Conservation (phyloP, 2,888 invertebrate species). For the Melanchra persicariae region DNA sequence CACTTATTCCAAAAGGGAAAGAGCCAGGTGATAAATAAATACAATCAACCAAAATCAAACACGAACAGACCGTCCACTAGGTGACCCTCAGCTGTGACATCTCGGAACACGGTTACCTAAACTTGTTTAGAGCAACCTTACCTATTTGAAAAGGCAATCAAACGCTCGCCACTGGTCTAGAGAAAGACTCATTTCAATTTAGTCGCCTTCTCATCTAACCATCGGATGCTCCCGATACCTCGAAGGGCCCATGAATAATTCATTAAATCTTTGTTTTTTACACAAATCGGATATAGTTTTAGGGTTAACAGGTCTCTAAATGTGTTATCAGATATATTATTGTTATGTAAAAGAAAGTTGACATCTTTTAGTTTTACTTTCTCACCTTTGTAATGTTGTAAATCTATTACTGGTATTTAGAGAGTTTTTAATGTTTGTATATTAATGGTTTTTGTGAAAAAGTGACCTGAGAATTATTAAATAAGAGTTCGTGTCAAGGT, state of each 20-base stretch:
- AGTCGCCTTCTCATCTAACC: conserved; percentile 42
- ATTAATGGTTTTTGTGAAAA: conserved; percentile 24
- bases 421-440: conserved; percentile 44
- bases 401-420: conserved; percentile 50
- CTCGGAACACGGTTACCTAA: conserved; percentile 66
- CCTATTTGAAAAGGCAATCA: conserved; percentile 46
- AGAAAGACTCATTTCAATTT: conserved; percentile 42
- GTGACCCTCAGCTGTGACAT: conserved; percentile 63
- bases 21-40: conserved; percentile 49
- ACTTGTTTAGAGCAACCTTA: conserved; percentile 59
- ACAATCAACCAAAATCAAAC: conserved; percentile 59
- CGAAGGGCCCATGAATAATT: conserved; percentile 68
- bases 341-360: conserved; percentile 65
- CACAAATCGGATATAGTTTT: conserved; percentile 67
- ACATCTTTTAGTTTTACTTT: conserved; percentile 58
- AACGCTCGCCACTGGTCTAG: conserved; percentile 18
- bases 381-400: conserved; percentile 45
- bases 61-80: conserved; percentile 46
- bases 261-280: conserved; percentile 59
- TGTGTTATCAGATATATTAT: conserved; percentile 55
- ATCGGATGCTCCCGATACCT: conserved; percentile 56
- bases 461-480: conserved; percentile 19
- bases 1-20: conserved; percentile 42
- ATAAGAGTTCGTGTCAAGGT: conserved; percentile 35
- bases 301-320: conserved; percentile 63